Base-by-base conservation (phyloP, 2,113 vertebrate species). In the Pseudorasbora parva region DNA sequence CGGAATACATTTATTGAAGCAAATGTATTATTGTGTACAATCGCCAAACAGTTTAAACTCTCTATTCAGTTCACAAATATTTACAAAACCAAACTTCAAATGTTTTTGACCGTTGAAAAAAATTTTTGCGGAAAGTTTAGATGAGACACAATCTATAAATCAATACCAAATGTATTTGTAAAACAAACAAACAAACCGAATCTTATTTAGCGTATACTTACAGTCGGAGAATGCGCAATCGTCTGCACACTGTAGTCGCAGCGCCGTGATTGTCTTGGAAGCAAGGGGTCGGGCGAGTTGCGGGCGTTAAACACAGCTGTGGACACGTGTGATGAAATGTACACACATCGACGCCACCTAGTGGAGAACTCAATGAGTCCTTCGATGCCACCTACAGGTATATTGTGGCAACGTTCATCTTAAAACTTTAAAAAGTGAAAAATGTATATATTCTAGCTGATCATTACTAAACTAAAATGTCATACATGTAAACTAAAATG, bases 321-420 rank as follows among this genome's bases (percentile, higher is more conserved):
- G 30, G n/a, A 25, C 76, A 78, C 56, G 75, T 78, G 75, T 60
- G 19, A 57, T 15, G 57, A 78, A 60, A 43, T 59, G 2, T 12
- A 37, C 73, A 37, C 73, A 21, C 30, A 6, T 8, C 8, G 1
- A 33, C 59, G 59, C 59, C 77, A 64, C 77, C 77, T 51, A n/a
- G 43, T 14, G 78, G 59, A 27, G 2, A 78, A 62, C 12, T 1
- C 14, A 12, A 25, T 27, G 12, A 47, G 11, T 1, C 10, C 19
- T 41, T 14, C 59, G 21, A 59, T 5, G 30, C 15, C 54, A 49
- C 47, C 47, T 37, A 37, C 37, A 37, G 37, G 37, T 37, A 37
- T 37, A 37, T 37, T 37, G 33, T 33, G 33, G 33, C 5, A 37
- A 37, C 33, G 5, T 37, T 37, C 33, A 37, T 37, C 33, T 37